These are phyloP conservation scores for Triplophysa yarkandensis DNA, from an alignment of 2,797 vertebrate species.

Conservation along the genomic window DNA sequence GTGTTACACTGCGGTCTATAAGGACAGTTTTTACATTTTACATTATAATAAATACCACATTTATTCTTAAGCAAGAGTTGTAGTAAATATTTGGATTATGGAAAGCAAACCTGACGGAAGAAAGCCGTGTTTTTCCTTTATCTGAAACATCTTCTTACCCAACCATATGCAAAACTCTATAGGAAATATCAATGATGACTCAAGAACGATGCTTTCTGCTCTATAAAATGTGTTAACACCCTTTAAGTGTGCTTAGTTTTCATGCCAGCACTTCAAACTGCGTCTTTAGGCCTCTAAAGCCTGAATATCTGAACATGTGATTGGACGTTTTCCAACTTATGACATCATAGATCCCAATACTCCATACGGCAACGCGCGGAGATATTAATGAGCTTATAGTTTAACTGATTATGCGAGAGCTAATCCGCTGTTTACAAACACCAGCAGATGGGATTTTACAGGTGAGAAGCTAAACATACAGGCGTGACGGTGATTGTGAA, in stretches of 20 bases:
- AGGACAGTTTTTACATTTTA: neutral
- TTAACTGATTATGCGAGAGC: constrained; percentile 48
- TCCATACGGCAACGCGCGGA: constrained; percentile 32
- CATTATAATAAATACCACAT: neutral
- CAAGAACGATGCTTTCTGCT: no score
- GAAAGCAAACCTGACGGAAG: no score
- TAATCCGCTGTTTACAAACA: constrained; percentile 55
- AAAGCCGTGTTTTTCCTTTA: neutral
- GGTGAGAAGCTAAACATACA: constrained; percentile 48
- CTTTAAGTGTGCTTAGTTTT: neutral
- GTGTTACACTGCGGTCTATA: constrained; percentile 5
- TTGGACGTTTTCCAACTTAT: constrained; percentile 20
- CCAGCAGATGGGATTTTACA: constrained; percentile 48
- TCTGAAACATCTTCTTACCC: neutral
- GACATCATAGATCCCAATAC: constrained; percentile 31
- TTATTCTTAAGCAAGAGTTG: no score
- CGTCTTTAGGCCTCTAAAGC: neutral
- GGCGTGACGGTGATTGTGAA: constrained; percentile 18
- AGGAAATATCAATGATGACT: no score
- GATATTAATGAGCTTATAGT: constrained; percentile 54
- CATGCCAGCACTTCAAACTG: neutral
- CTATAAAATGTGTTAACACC: neutral
- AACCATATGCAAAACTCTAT: constrained; percentile 2
- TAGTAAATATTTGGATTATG: no score
- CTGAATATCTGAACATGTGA: neutral